A percentile compares a stretch with the other conserved stretches of the same genome.
phyloP scores from a whole-genome alignment of 2,113 vertebrate genomes.

The Gasterosteus nipponicus region DNA sequence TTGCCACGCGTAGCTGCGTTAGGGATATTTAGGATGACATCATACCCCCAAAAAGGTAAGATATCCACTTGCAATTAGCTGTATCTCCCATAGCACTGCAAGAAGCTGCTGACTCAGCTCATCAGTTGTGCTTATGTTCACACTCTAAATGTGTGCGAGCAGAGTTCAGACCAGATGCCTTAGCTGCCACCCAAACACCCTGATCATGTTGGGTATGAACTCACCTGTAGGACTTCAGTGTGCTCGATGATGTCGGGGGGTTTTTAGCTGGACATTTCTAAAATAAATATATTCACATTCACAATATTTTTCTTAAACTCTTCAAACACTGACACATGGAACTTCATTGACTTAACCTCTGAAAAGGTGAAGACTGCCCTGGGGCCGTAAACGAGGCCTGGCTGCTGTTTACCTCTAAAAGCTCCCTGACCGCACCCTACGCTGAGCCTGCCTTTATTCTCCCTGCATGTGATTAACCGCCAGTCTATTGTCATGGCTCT shows the following conservation, averaged over 20 bases:
- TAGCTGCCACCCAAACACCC: not conserved
- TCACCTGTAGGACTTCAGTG: not conserved
- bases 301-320: constrained; percentile 6
- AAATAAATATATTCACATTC: not conserved
- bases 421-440: constrained; percentile 58
- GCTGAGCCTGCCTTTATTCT: constrained; percentile 40
- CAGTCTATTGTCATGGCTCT: constrained; percentile 42
- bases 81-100: not conserved
- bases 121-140: not conserved
- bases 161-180: not conserved
- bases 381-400: constrained; percentile 14
- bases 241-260: not conserved
- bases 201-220: constrained; percentile 1
- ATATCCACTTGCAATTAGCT: not conserved
- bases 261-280: not conserved
- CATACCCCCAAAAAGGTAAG: not conserved
- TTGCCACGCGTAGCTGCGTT: too few species aligned
- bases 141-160: not conserved
- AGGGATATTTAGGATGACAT: not conserved
- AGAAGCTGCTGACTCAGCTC: not conserved
- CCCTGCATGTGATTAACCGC: constrained; percentile 25
- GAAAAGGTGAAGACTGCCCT: constrained; percentile 12
- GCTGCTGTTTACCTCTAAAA: constrained; percentile 40
- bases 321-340: not conserved
- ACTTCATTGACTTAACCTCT: not conserved